Evolutionary conservation across 2,113 vertebrate genomes (phyloP).

Genomic region (Caretta caretta): DNA sequence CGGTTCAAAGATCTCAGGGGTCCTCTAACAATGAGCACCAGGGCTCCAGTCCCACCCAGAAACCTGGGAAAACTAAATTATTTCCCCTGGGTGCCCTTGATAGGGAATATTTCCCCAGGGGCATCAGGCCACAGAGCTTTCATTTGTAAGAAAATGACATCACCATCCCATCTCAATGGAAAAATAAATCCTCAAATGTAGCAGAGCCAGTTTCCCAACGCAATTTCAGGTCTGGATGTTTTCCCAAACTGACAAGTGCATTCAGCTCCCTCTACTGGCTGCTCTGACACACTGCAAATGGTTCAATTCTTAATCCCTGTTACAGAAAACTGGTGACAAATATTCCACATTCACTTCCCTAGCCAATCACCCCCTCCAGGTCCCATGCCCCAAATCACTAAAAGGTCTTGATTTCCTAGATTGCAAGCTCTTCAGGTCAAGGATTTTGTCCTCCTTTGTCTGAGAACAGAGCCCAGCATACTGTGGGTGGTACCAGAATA

Average conservation of each 20-base stretch:
- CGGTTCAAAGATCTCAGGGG: neutral
- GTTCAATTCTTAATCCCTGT: too few relatives aligned
- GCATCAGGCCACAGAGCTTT: neutral
- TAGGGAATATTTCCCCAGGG: neutral
- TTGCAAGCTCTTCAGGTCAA: neutral
- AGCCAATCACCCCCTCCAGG: neutral
- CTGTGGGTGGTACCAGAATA: neutral
- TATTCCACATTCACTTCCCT: neutral
- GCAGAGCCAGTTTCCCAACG: neutral
- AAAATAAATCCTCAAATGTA: neutral
- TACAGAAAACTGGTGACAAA: neutral
- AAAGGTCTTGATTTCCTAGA: neutral
- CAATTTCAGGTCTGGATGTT: neutral
- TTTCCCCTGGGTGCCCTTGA: neutral
- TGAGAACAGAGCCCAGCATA: neutral
- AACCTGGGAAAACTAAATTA: neutral
- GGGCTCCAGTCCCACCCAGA: neutral
- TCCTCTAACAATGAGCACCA: neutral
- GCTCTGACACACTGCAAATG: neutral
- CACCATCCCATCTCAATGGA: neutral
- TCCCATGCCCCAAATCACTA: neutral
- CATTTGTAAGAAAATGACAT: neutral
- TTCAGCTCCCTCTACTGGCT: slow-evolving; percentile 71
- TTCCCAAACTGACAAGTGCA: neutral
- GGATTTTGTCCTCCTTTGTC: neutral